Evolutionary conservation across 2,888 invertebrate genomes (phyloP), one percentile per base, ranked within the genome.

Genomic region (Drosophila colorata): DNA sequence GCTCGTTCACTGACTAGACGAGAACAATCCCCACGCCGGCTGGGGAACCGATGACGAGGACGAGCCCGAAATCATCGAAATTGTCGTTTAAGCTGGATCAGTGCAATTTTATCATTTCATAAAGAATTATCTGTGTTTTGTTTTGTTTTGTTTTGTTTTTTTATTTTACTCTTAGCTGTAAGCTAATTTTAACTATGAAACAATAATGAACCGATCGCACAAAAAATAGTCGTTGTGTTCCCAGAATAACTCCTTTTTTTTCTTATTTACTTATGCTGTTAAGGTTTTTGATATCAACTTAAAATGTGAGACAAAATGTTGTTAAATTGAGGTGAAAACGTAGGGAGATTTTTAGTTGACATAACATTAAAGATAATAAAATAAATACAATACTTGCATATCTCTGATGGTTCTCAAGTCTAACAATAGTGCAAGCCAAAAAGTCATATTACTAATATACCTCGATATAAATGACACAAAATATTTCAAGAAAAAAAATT

Each of bases 1-100:
- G 61, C 61, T 74, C 7, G 87, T 85, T 44, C 70, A 85, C 70
- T 82, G 82, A 82, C 81, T 57, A 6, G 58, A 74, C 44, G 82
- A 69, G 20, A 47, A 53, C 58, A 59, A 67, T 38, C 74, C 68
- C 5, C 57, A 85, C 6, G 61, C 40, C 7, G 68, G 69, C 1
- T 87, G 74, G 61, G 74, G 64, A 5, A 66, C 65, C 14, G 80
- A 86, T 13, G 80, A 86, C 18, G 80, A 83, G 33, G 71, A 48
- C 9, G 88, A 80, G 6, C 23, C 61, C 1, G 88, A 87, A 49
- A 64, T 81, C 2, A 64, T 85, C 16, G 86, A 81, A 48, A 71
- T 81, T 63, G 82, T 55, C 1, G 51, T 85, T 4, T 87, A 69
- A 63, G 8, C 13, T 18, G 23, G 18, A 4, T n/a, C 43, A 38